phyloP scores from a whole-genome alignment of 2,888 invertebrate species.

The Lysandra bellargus region DNA sequence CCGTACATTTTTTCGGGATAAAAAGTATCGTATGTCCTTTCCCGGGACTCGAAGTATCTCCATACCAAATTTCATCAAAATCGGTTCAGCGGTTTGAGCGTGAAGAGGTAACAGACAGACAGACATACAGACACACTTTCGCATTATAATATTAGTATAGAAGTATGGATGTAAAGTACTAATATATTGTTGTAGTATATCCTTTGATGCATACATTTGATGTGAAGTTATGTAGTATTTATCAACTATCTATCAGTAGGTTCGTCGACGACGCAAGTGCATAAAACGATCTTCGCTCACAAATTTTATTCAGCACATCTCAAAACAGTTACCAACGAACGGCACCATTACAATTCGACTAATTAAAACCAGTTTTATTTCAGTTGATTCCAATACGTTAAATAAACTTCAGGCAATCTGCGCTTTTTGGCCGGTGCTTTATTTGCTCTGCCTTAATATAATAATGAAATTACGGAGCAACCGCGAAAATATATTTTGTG shows the following conservation, averaged over 20 bases:
- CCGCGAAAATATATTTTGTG: slow-evolving; percentile 31
- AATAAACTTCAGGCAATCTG: slow-evolving; percentile 18
- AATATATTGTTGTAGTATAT: background rate
- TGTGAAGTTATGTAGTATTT: no score
- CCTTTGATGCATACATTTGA: background rate
- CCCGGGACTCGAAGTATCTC: no score
- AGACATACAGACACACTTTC: no score
- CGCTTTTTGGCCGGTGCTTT: slow-evolving; percentile 11
- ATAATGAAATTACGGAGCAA: slow-evolving; percentile 25
- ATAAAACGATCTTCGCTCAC: background rate
- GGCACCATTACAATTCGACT: background rate
- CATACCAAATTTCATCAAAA: no score
- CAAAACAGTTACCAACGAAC: background rate
- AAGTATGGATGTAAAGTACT: background rate
- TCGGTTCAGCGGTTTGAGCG: no score
- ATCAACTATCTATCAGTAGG: no score
- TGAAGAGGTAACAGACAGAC: no score
- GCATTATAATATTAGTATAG: no score
- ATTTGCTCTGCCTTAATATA: slow-evolving; percentile 23
- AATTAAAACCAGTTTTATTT: slow-evolving; percentile 15
- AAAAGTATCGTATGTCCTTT: no score
- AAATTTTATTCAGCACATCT: background rate
- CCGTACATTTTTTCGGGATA: no score
- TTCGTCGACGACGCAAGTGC: no score
- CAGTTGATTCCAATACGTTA: slow-evolving; percentile 7